Evolutionary conservation across 2,797 vertebrate species (phyloP).

Genomic region (Sebastiscus albofasciatus): DNA sequence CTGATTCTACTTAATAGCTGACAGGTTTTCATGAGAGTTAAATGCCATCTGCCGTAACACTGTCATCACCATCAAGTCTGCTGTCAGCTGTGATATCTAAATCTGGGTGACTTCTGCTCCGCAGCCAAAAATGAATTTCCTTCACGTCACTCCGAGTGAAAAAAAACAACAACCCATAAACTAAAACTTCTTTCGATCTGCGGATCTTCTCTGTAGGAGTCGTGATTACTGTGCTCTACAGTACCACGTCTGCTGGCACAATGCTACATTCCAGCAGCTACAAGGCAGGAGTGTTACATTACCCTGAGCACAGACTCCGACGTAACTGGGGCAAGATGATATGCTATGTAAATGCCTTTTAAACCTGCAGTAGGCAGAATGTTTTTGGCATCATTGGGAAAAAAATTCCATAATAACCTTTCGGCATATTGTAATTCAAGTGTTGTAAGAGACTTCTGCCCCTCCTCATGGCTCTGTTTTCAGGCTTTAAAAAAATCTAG

Average conservation of each 20-base stretch:
- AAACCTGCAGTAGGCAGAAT: not conserved
- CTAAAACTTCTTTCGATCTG: not conserved
- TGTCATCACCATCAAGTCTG: slow-evolving; percentile 43
- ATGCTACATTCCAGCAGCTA: slow-evolving; percentile 52
- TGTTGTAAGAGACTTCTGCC: not conserved
- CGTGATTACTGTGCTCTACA: not conserved
- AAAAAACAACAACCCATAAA: not conserved
- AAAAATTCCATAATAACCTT: not conserved
- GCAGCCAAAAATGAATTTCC: slow-evolving; percentile 43
- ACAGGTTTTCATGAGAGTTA: slow-evolving; percentile 52
- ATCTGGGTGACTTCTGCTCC: slow-evolving; percentile 48
- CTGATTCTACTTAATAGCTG: slow-evolving; percentile 38
- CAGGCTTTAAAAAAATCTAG: not conserved
- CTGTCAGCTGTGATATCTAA: slow-evolving; percentile 63
- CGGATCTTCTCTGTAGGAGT: slow-evolving; percentile 8
- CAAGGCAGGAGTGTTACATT: slow-evolving; percentile 48
- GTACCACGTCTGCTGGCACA: slow-evolving; percentile 38
- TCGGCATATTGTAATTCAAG: not conserved
- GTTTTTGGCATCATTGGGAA: not conserved
- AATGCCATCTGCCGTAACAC: slow-evolving; percentile 59
- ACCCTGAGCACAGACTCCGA: slow-evolving; percentile 49
- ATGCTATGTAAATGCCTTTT: slow-evolving; percentile 37
- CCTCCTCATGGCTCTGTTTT: not conserved
- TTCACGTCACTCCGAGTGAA: slow-evolving; percentile 6
- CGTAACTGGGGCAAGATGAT: slow-evolving; percentile 57